Base-by-base conservation (phyloP, 1,140 invertebrate genomes). In the Saccostrea echinata region DNA sequence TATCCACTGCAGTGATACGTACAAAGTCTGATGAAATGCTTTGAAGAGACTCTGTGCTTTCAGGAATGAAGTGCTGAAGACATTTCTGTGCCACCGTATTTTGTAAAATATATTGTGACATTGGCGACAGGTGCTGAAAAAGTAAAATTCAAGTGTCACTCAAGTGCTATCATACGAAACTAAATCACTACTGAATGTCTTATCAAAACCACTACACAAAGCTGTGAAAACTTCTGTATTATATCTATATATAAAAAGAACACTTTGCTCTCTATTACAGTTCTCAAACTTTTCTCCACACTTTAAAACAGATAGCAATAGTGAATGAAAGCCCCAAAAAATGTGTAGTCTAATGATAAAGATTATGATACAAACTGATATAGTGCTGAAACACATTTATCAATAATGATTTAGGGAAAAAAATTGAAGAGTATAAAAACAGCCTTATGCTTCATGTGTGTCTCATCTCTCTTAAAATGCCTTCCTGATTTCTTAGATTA, bases 21-120 rank as follows among this genome's bases (percentile, higher is more conserved):
- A 92, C 92, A 90, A 92, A 92, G 82, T 94, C 92, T 92, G 92
- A 94, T 85, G 92, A 93, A 85, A 94, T 92, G 90, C 93, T 93
- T 43, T 93, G 93, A 84, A 94, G 86, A 13, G 94, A 94, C 21
- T 92, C 93, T 16, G 91, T 91, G 81, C 92, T 93, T 64, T 90
- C 91, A 84, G 90, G 43, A 84, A 94, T 86, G 83, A 90, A 82
- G 82, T 89, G 83, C 61, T 86, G 76, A 55, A 61, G 76, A 33
- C 64, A 86, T 16, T 76, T 82, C 68, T 85, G 85, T 81, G 83
- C 84, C 33, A 86, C 85, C 51, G 71, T 71, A 43, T 84, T 85
- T 85, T 90, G 89, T 55, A 88, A 71, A n/a, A 88, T 81, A 71
- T 84, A 86, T 53, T 90, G 86, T 64, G 86, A 87, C 57, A 84